Percentiles rank a stretch among this genome's conserved stretches.
Evolutionary conservation across 2,888 invertebrate genomes (phyloP).

Genomic region (Cryptophagus acutangulus): DNA sequence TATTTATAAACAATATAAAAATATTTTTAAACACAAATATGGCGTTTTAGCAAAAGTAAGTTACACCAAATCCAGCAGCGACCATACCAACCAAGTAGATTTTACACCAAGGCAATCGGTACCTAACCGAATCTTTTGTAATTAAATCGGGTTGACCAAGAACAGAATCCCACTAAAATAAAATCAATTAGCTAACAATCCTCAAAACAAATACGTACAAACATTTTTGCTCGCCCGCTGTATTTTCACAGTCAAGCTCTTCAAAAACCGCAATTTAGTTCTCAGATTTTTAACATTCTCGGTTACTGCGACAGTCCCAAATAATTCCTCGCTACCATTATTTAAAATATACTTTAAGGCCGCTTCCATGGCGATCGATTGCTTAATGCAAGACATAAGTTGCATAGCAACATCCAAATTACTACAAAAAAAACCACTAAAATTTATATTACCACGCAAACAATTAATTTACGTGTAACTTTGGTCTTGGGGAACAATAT

Average conservation of each 20-base stretch:
- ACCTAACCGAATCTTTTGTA: conserved; percentile 29
- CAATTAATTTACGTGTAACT: conserved; percentile 42
- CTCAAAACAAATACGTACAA: not conserved
- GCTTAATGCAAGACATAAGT: conserved; percentile 54
- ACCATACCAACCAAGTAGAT: too few relatives aligned
- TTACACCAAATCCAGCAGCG: too few relatives aligned
- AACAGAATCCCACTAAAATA: conserved; percentile 49
- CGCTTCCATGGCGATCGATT: conserved; percentile 55
- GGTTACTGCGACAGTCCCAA: conserved; percentile 18
- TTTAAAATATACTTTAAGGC: conserved; percentile 53
- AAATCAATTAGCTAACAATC: conserved; percentile 7
- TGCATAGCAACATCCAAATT: conserved; percentile 53
- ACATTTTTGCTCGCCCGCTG: conserved; percentile 16
- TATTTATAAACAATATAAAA: conserved; percentile 47
- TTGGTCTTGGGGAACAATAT: conserved; percentile 39
- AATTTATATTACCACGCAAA: not conserved
- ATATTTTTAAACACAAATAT: conserved; percentile 25
- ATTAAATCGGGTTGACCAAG: conserved; percentile 53
- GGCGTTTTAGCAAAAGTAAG: not conserved
- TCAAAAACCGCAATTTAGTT: conserved; percentile 16
- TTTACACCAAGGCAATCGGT: conserved; percentile 29
- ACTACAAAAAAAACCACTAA: conserved; percentile 49
- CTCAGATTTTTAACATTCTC: conserved; percentile 17
- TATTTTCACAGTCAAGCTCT: conserved; percentile 19
- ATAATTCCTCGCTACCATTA: conserved; percentile 39